phyloP scores from a whole-genome alignment of 2,797 vertebrate genomes.

The Falco concolor region DNA sequence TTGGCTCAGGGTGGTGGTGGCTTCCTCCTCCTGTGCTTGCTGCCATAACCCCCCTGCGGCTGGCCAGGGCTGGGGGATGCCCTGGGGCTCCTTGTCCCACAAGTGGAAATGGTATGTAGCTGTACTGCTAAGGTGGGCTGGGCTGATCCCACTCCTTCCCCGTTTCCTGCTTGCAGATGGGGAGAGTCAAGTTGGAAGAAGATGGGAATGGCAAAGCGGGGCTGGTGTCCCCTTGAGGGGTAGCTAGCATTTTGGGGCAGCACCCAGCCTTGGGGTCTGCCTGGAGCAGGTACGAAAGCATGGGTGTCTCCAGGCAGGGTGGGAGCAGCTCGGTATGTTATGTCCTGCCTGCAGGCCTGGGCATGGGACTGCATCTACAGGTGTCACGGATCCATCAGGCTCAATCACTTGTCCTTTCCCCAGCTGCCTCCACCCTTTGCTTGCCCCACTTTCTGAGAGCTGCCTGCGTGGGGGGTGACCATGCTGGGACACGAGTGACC shows the following conservation, averaged over 20 bases:
- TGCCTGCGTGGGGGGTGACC: neutral
- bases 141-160: neutral
- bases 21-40: neutral
- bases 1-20: neutral
- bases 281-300: neutral
- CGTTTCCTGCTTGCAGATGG: neutral
- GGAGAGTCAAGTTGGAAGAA: neutral
- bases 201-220: neutral
- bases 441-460: conserved; percentile 22
- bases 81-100: neutral
- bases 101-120: neutral
- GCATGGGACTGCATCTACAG: neutral
- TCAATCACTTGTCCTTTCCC: conserved; percentile 31
- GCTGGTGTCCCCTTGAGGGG: neutral
- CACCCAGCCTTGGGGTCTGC: neutral
- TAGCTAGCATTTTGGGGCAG: neutral
- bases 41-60: accelerated
- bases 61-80: neutral
- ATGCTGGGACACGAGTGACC: neutral
- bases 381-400: neutral
- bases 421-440: neutral
- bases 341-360: neutral
- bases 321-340: neutral
- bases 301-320: neutral
- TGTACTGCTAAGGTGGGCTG: neutral